These are phyloP conservation scores for Criorhina ranunculi DNA, from an alignment of 2,888 invertebrate genomes.

Conservation along the genomic window DNA sequence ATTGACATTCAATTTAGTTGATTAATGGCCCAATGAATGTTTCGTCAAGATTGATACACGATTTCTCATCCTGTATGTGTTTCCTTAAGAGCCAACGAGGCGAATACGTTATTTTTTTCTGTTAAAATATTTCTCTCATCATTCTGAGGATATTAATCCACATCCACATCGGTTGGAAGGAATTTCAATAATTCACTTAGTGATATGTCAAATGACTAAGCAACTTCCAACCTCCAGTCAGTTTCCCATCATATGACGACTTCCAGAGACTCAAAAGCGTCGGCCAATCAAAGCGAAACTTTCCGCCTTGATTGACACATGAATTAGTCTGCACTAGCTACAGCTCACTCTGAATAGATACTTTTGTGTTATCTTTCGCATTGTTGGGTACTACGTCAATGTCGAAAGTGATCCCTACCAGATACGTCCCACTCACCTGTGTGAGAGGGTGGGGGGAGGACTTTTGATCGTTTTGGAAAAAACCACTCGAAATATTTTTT, in stretches of 20 bases:
- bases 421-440: neutral
- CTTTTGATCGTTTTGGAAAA: neutral
- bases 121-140: constrained; percentile 12
- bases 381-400: constrained; percentile 50
- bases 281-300: constrained; percentile 25
- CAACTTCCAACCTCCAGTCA: constrained; percentile 1
- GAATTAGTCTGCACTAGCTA: constrained; percentile 15
- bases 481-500: constrained; percentile 18
- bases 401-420: constrained; percentile 56
- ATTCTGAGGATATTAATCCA: constrained; percentile 10
- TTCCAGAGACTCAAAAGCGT: neutral
- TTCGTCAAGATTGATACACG: constrained; percentile 18
- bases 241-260: neutral
- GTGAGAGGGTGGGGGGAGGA: neutral
- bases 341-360: neutral
- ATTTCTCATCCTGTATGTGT: neutral
- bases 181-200: constrained; percentile 20
- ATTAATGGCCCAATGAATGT: constrained; percentile 14
- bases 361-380: constrained; percentile 7
- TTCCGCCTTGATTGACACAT: constrained; percentile 34
- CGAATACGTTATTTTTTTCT: neutral
- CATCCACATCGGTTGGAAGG: neutral
- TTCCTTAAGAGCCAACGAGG: constrained; percentile 12
- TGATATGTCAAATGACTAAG: constrained; percentile 23
- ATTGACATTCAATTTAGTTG: constrained; percentile 3